These are phyloP conservation scores for Strigops habroptila DNA, from an alignment of 2,113 vertebrate species.

Conservation along the genomic window DNA sequence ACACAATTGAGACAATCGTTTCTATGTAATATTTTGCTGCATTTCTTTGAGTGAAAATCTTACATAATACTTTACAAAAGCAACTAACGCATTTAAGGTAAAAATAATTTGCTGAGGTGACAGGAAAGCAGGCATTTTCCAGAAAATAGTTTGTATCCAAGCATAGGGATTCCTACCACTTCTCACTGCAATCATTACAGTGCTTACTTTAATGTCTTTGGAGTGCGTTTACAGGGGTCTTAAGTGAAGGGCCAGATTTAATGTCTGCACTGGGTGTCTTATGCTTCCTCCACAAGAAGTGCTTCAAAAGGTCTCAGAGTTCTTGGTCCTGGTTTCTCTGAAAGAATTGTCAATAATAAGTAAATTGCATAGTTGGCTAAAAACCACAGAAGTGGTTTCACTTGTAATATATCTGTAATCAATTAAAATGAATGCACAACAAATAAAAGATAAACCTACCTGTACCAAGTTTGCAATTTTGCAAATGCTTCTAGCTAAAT, in stretches of 20 bases:
- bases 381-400: neutral
- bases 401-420: neutral
- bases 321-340: neutral
- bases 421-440: neutral
- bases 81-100: neutral
- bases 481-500: neutral
- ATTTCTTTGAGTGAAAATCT: neutral
- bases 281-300: neutral
- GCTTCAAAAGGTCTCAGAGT: neutral
- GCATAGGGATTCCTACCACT: neutral
- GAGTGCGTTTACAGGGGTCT: neutral
- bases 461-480: neutral
- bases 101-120: neutral
- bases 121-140: neutral
- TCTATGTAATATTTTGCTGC: neutral
- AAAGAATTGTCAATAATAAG: neutral
- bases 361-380: neutral
- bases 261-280: neutral
- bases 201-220: neutral
- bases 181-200: neutral
- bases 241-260: neutral
- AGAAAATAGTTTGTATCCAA: neutral
- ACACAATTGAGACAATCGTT: accelerated
- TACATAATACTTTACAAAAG: neutral
- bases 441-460: neutral